Conservation (phyloP, 1,140 invertebrate species). For the Drosophila eugracilis region DNA sequence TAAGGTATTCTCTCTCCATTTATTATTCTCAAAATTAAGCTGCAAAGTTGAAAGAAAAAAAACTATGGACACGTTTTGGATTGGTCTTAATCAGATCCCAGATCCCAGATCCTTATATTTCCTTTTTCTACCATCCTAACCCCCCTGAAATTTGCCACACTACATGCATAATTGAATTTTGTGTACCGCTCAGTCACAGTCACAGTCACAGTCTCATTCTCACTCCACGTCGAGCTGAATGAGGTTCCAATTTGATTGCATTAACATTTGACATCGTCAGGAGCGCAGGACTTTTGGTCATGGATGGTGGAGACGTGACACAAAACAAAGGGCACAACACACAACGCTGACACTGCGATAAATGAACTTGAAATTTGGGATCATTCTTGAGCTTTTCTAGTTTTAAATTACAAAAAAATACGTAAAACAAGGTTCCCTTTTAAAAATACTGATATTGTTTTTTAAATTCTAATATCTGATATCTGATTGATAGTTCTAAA, state of each 20-base stretch:
- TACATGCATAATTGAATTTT: constrained; percentile 56
- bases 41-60: constrained; percentile 6
- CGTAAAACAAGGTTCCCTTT: no score
- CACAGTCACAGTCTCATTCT: constrained; percentile 8
- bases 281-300: constrained; percentile 28
- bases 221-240: constrained; percentile 43
- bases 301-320: constrained; percentile 37
- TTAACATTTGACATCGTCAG: constrained; percentile 61
- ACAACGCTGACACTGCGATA: constrained; percentile 6
- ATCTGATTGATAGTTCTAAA: no score
- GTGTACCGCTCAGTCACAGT: constrained; percentile 9
- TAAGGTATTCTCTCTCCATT: not conserved
- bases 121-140: no score
- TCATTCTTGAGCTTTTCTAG: not conserved
- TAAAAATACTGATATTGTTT: no score
- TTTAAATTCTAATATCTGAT: no score
- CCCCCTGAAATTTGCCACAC: not conserved
- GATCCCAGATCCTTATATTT: constrained; percentile 2
- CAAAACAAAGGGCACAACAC: constrained; percentile 21
- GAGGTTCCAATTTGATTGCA: constrained; percentile 64
- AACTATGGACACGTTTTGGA: constrained; percentile 35
- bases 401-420: no score
- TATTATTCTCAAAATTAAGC: constrained; percentile 10
- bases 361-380: not conserved
- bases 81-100: constrained; percentile 23